Conservation (phyloP, 2,888 invertebrate species). For the Drosophila siamana region DNA sequence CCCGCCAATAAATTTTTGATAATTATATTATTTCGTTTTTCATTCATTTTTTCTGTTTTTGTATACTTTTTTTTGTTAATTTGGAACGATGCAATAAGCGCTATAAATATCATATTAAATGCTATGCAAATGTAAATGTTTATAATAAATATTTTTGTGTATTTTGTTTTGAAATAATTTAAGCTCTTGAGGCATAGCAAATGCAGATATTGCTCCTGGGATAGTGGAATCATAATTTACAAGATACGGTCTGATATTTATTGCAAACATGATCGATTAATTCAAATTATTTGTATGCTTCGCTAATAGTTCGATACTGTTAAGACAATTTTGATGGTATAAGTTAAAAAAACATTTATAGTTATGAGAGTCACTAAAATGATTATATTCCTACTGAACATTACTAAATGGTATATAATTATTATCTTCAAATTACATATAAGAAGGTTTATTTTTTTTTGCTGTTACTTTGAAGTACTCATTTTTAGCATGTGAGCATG, state of each 20-base stretch:
- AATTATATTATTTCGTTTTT: slow-evolving; percentile 72
- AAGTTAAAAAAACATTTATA: too few species aligned
- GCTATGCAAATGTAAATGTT: slow-evolving; percentile 51
- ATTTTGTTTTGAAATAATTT: slow-evolving; percentile 27
- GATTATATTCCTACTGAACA: too few species aligned
- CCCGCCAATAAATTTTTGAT: slow-evolving; percentile 76
- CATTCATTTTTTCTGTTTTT: slow-evolving; percentile 56
- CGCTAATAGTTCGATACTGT: neutral
- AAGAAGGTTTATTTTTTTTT: too few species aligned
- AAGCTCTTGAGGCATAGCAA: slow-evolving; percentile 29
- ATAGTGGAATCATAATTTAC: neutral
- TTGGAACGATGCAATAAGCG: slow-evolving; percentile 75
- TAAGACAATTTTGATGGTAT: neutral
- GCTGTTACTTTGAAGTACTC: too few species aligned
- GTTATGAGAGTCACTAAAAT: too few species aligned
- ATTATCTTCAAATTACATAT: too few species aligned
- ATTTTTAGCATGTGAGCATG: too few species aligned
- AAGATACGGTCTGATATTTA: neutral
- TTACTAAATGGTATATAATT: too few species aligned
- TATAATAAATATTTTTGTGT: slow-evolving; percentile 38
- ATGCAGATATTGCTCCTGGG: neutral
- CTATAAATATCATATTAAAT: slow-evolving; percentile 78
- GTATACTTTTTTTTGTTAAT: slow-evolving; percentile 49
- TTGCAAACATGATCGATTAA: neutral
- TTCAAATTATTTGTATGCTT: neutral